Base-by-base conservation (phyloP, 2,888 invertebrate genomes). In the Heliconius sara region DNA sequence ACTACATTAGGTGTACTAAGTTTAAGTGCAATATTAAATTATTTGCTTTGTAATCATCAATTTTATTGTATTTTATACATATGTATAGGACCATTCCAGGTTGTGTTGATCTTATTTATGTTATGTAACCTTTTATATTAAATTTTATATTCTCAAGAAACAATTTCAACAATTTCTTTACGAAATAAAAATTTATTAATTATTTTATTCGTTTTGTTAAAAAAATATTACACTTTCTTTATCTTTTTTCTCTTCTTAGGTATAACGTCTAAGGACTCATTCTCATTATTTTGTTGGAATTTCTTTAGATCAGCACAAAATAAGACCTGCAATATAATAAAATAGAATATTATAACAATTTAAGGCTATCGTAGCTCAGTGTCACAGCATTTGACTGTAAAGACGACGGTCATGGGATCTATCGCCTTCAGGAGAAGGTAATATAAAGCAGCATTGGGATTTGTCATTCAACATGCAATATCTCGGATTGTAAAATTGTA, bases 231-330 rank as follows among this genome's bases (percentile, higher is more conserved):
- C 57, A 60, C 25, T 13, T 70, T 80, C 71, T 68, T 68, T 76
- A 60, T 86, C 87, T 91, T 82, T 87, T 87, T 83, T 78, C 88
- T 92, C 47, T 89, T 96, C 80, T 88, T 90, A 19, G 84, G 83
- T 72, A 84, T 84, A 19, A 86, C 85, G 34, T 84, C 83, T 60
- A 79, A 81, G 4, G 84, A 81, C 27, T 81, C 81, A 43, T 76
- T 76, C 4, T 78, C 84, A 25, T 87, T 87, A 25, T 85, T 87
- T 65, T 93, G 88, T 94, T 97, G 96, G 89, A 98, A 96, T 91
- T 96, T 96, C 92, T 97, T 96, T 79, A 98, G 91, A 89, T 98
- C 97, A n/a, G 97, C 97, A 90, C 97, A 97, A 90, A 98, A 98
- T 68, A 98, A 90, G 16, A 98, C 96, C 97, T 97, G 89, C 9